Evolutionary conservation across 2,113 vertebrate genomes (phyloP), one percentile per base, ranked within the genome.

Genomic region (Nematolebias whitei): DNA sequence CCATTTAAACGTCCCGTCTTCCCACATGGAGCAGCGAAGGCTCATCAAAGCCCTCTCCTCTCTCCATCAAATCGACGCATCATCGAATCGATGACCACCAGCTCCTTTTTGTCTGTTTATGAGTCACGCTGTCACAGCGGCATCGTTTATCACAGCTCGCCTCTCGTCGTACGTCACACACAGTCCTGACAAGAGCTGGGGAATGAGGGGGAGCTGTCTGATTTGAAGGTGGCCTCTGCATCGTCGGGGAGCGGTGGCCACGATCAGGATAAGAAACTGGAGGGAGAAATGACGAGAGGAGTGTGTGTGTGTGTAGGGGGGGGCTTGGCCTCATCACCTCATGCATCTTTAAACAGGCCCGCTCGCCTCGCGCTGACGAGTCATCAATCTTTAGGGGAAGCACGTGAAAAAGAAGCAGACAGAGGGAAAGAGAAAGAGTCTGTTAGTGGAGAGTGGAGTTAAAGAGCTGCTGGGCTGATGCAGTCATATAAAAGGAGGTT

Each of bases 301-400:
- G 26, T 29, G 26, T 29, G 26, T 29, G 26, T 29, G 26, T 29
- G 26, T 29, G 22, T 16, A 29, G 13, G 14, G 23, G 40, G 57
- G 35, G 74, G 84, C 64, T 72, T 85, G 78, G 83, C 87, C 85
- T 83, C 79, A 80, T 89, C 87, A 89, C 84, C 88, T 92, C 90
- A 92, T 93, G 90, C 90, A 93, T 92, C 88, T 92, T 91, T 93
- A 90, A 93, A 89, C 81, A 83, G 89, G 74, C 83, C 84, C 75
- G 71, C 76, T 87, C 78, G 84, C 84, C 76, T 86, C 26, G 80
- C 76, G 73, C 84, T 80, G 78, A 73, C 82, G 85, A 90, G 84
- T 90, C 90, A 91, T 93, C 92, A 92, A 92, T 92, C 90, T 92
- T 89, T 78, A 76, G 89, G 26, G 83, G 83, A 85, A 89, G 82